Conservation (phyloP, 2,113 vertebrate species). For the Condylura cristata region DNA sequence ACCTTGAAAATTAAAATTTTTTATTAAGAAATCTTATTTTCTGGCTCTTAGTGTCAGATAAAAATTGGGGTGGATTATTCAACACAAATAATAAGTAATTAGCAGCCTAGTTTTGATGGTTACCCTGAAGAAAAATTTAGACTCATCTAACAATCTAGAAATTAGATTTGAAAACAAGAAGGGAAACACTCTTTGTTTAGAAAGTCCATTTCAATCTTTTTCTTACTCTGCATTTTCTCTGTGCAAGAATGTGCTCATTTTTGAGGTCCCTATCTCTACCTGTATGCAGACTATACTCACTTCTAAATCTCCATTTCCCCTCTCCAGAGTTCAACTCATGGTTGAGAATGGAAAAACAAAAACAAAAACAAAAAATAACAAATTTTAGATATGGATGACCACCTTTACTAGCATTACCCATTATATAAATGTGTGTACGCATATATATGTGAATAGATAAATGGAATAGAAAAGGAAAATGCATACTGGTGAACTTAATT, state of each 20-base stretch:
- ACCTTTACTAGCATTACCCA: not conserved
- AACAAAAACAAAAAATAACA: not conserved
- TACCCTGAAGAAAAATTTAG: not conserved
- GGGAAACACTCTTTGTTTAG: not conserved
- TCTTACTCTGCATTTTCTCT: not conserved
- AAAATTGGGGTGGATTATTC: not conserved
- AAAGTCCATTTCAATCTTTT: not conserved
- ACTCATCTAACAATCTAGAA: not conserved
- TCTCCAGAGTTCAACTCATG: not conserved
- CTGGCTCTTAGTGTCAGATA: not conserved
- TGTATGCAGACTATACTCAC: not conserved
- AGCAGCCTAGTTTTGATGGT: not conserved
- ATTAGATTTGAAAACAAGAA: not conserved
- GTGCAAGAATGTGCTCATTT: not conserved
- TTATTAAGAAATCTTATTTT: not conserved
- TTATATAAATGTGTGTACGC: not conserved
- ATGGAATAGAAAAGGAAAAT: not conserved
- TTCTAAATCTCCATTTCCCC: fast-evolving
- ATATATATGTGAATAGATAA: not conserved
- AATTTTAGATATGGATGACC: not conserved
- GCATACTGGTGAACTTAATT: not conserved
- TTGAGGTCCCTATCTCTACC: not conserved
- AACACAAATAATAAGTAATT: conserved; percentile 28
- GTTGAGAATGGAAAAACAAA: not conserved
- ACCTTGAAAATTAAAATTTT: not conserved